Evolutionary conservation across 2,797 vertebrate species (phyloP).

Genomic region (Tapera naevia): DNA sequence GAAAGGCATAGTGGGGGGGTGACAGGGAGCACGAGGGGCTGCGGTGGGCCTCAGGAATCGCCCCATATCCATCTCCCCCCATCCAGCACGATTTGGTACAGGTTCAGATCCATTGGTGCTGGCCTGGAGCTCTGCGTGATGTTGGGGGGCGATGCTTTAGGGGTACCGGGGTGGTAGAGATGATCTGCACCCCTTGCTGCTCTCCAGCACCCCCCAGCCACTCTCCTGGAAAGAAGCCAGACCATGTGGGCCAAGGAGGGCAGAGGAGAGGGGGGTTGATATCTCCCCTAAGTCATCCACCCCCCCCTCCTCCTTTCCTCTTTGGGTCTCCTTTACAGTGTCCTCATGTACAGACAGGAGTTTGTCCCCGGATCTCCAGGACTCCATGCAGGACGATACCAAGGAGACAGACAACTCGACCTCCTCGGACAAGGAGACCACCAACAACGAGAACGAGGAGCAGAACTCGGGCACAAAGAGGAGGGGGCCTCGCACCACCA

Average conservation of each 20-base stretch:
- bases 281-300: not conserved
- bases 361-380: conserved; percentile 94
- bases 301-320: not conserved
- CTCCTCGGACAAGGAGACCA: conserved; percentile 95
- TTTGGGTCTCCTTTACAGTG: conserved; percentile 79
- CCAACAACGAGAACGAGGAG: conserved; percentile 95
- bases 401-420: conserved; percentile 97
- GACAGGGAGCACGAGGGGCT: not conserved
- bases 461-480: conserved; percentile 92
- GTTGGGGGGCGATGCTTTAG: not conserved
- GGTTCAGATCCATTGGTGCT: not conserved
- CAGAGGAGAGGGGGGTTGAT: not conserved
- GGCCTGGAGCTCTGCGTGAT: not conserved
- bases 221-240: not conserved
- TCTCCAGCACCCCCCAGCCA: not conserved
- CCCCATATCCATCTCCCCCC: not conserved
- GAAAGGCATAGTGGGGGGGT: not conserved
- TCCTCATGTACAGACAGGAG: conserved; percentile 97
- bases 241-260: not conserved
- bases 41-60: not conserved
- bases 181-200: not conserved
- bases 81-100: not conserved
- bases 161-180: not conserved
- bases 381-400: conserved; percentile 90
- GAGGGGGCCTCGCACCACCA: conserved; percentile 93